Evolutionary conservation across 2,797 vertebrate genomes (phyloP).

Genomic region (Typhlichthys eigenmanni): DNA sequence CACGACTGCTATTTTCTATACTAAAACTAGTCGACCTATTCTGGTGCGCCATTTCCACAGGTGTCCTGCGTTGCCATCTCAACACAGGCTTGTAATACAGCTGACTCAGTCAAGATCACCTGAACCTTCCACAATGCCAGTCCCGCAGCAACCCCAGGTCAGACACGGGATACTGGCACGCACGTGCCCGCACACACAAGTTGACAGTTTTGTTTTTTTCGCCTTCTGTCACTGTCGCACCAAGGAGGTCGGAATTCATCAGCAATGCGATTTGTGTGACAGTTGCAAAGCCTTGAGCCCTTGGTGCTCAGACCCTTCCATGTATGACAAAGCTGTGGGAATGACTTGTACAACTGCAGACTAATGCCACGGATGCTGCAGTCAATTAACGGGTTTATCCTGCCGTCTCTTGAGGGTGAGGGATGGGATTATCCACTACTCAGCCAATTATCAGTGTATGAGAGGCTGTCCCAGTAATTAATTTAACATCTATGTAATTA

Average conservation of each 20-base stretch:
- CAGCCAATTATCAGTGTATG: constrained; percentile 3
- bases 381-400: constrained; percentile 5
- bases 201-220: constrained; percentile 4
- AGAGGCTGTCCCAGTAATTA: not conserved
- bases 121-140: constrained; percentile 25
- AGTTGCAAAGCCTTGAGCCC: not conserved
- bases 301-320: not conserved
- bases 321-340: not conserved
- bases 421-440: not conserved
- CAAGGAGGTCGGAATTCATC: not conserved
- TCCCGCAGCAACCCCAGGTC: constrained; percentile 19
- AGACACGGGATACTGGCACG: constrained; percentile 2
- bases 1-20: not conserved
- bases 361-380: not conserved
- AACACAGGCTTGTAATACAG: constrained; percentile 5
- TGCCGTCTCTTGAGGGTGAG: not conserved
- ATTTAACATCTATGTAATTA: constrained; percentile 4
- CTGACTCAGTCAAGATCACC: constrained; percentile 26
- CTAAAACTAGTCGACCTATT: not conserved
- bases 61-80: not conserved
- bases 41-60: not conserved
- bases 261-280: not conserved
- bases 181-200: not conserved
- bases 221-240: not conserved
- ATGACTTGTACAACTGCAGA: not conserved